phyloP scores from a whole-genome alignment of 2,888 invertebrate genomes.

The Drosophila lutescens region DNA sequence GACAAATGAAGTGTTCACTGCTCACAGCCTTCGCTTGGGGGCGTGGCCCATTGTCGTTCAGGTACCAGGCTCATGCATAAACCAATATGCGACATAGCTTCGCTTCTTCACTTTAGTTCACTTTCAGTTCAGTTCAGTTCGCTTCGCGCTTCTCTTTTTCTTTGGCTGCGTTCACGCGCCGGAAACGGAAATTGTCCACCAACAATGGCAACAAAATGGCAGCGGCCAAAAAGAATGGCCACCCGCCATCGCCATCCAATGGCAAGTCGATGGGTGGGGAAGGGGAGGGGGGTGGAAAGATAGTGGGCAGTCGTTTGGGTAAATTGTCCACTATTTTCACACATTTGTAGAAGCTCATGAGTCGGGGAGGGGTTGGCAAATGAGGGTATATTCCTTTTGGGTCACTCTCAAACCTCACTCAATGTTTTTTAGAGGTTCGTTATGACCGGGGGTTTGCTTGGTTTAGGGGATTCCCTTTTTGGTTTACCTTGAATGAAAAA shows the following conservation, averaged over 20 bases:
- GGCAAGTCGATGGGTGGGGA: conserved; percentile 2
- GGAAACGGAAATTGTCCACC: conserved; percentile 80
- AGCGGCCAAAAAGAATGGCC: conserved; percentile 51
- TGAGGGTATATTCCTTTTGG: conserved; percentile 65
- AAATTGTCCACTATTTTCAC: conserved; percentile 80
- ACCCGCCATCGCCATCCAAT: conserved; percentile 17
- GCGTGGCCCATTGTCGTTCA: conserved; percentile 35
- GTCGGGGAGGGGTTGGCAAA: conserved; percentile 21
- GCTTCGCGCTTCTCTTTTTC: conserved; percentile 34
- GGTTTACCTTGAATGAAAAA: conserved; percentile 2
- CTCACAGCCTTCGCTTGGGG: conserved; percentile 14
- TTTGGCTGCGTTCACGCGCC: conserved; percentile 67
- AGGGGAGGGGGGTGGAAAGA: conserved; percentile 5
- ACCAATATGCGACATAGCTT: conserved; percentile 67
- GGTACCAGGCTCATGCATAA: conserved; percentile 72
- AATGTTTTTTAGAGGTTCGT: conserved; percentile 17
- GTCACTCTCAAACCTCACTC: conserved; percentile 50
- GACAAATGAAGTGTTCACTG: conserved; percentile 76
- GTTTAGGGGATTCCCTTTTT: conserved; percentile 1
- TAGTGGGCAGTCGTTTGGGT: not conserved
- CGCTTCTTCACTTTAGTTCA: conserved; percentile 16
- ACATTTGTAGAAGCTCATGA: conserved; percentile 62
- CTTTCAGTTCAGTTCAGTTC: conserved; percentile 13
- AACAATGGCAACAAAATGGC: conserved; percentile 79
- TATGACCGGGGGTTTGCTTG: not conserved